A percentile compares a stretch with the other conserved stretches of the same genome.
Evolutionary conservation across 2,797 vertebrate species (phyloP).

Genomic region (Rhinatrema bivittatum): DNA sequence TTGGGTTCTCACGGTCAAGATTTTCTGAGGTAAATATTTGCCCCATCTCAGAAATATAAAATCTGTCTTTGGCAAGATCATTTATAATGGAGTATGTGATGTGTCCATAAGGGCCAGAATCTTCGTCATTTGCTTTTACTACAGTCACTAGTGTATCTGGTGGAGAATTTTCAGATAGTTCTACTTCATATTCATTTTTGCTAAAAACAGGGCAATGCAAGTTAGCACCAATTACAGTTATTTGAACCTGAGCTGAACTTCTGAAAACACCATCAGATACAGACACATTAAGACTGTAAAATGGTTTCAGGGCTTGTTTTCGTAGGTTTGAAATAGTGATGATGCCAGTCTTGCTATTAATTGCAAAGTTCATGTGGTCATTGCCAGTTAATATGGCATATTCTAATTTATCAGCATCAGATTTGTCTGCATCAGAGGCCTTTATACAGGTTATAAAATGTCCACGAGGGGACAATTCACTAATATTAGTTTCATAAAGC

Average conservation of each 20-base stretch:
- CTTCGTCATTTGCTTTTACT: slow-evolving; percentile 79
- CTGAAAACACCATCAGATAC: slow-evolving; percentile 94
- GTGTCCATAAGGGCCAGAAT: slow-evolving; percentile 73
- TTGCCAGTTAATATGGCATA: slow-evolving; percentile 88
- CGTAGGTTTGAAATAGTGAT: slow-evolving; percentile 78
- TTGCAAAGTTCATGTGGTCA: slow-evolving; percentile 83
- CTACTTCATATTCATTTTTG: slow-evolving; percentile 85
- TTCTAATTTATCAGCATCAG: slow-evolving; percentile 69
- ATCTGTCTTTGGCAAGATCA: slow-evolving; percentile 87
- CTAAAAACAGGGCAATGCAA: slow-evolving; percentile 83
- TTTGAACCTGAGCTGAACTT: slow-evolving; percentile 69
- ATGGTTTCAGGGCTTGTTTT: slow-evolving; percentile 62
- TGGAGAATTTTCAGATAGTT: slow-evolving; percentile 86
- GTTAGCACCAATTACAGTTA: slow-evolving; percentile 80
- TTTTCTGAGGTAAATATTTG: slow-evolving; percentile 82
- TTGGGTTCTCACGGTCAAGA: slow-evolving; percentile 82
- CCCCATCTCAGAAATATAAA: slow-evolving; percentile 78
- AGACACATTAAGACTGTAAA: slow-evolving; percentile 78
- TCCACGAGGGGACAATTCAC: slow-evolving; percentile 77
- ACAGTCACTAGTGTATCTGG: slow-evolving; percentile 75
- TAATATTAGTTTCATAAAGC: slow-evolving; percentile 75
- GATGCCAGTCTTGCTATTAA: slow-evolving; percentile 73
- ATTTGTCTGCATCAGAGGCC: slow-evolving; percentile 83
- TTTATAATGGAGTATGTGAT: slow-evolving; percentile 87
- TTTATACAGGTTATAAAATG: slow-evolving; percentile 87